Base-by-base conservation (phyloP, 2,797 vertebrate genomes). In the Micropoecilia bifurca region DNA sequence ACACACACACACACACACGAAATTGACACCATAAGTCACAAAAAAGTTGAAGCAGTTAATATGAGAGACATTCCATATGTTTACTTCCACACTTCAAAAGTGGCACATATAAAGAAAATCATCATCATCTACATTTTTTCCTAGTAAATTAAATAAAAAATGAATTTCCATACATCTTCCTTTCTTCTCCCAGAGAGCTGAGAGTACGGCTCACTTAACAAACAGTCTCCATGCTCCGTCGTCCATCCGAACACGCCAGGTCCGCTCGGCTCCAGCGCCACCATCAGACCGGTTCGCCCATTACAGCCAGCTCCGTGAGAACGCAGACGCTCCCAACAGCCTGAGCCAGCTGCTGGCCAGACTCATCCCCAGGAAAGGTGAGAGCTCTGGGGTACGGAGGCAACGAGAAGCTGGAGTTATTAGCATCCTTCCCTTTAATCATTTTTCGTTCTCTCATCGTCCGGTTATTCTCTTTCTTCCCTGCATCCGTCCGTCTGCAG, bases 321-420 rank as follows among this genome's bases (percentile, higher is more conserved):
- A 91, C 4, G 47, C 76, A 30, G 89, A 92, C 0, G 55, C 84
- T 20, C 84, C 77, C 0, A 88, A 75, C 82, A 93, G 87, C 73
- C 91, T 96, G 79, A 94, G 69, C 71, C 93, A 94, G 83, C 88
- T 96, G 2, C 91, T 96, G 88, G 91, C 91, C 85, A 91, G 86
- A 87, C 90, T 96, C 72, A 72, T 96, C 61, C 91, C 93, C 30
- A 93, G 92, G 78, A 96, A 93, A 93, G 93, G 95, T 96, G 85
- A 80, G 83, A 1, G 3, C 57, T 30, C 3, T 3, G 22, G 74
- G 0, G 41, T 2, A 20, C 22, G 30, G 63, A 9, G 16, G 25
- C 22, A 50, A 30, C 18, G 4, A 45, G 66, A 43, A 47, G 57
- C 3, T 71, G 47, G 46, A 75, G 55, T 22, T 4, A 71, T 22